phyloP scores from a whole-genome alignment of 30 jellyfish, hydroid and myxozoan genomes.

The Chironex yamaguchii region DNA sequence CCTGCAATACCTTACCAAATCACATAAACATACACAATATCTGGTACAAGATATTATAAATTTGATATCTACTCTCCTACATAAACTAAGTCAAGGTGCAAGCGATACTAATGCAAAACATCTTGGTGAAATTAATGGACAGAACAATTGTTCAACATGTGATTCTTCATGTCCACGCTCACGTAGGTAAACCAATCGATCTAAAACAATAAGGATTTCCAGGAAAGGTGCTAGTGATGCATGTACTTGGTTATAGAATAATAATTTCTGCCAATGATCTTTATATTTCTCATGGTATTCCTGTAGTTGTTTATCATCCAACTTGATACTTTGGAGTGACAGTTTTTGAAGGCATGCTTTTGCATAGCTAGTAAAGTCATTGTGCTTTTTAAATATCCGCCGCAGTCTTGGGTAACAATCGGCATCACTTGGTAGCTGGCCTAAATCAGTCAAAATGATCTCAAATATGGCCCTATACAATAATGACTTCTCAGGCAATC shows the following conservation, averaged over 20 bases:
- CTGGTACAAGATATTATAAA: no score
- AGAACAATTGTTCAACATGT: conserved; percentile 12
- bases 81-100: neutral
- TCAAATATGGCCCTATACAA: neutral
- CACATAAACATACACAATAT: no score
- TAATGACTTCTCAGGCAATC: neutral
- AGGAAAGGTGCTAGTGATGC: conserved; percentile 37
- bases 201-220: conserved; percentile 38
- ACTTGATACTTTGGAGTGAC: neutral
- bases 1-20: no score
- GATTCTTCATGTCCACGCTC: conserved; percentile 15
- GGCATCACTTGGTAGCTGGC: neutral
- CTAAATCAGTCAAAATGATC: no score
- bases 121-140: conserved; percentile 43
- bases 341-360: neutral
- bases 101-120: conserved; percentile 38
- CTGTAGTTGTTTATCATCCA: neutral
- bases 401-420: neutral
- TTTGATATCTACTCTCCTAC: no score
- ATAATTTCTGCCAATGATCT: neutral
- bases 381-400: neutral
- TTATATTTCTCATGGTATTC: neutral
- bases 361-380: neutral
- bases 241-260: conserved; percentile 5
- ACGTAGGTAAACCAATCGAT: conserved; percentile 10